phyloP scores from a whole-genome alignment of 2,113 vertebrate genomes.

The Cranoglanis bouderius region DNA sequence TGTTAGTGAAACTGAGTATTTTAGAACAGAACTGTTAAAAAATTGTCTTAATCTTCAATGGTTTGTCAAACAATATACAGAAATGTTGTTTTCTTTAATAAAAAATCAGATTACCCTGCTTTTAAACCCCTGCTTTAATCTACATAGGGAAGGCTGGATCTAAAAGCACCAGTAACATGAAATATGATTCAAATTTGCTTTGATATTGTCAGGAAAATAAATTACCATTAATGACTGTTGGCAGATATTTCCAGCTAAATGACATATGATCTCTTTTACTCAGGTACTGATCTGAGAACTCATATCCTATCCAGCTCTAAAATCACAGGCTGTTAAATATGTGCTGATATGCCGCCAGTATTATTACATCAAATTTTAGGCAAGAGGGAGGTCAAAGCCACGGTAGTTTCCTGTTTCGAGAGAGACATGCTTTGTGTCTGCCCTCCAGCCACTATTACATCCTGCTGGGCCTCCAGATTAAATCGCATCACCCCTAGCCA shows the following conservation, averaged over 20 bases:
- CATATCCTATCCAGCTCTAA: constrained; percentile 64
- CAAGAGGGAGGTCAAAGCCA: constrained; percentile 73
- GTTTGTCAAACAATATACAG: not conserved
- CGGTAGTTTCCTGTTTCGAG: constrained; percentile 78
- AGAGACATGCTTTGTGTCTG: constrained; percentile 74
- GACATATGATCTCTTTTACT: constrained; percentile 42
- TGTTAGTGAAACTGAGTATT: not conserved
- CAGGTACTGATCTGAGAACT: constrained; percentile 58
- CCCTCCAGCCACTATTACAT: constrained; percentile 82
- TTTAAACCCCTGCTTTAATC: not conserved
- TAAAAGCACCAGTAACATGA: constrained; percentile 22
- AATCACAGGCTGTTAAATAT: constrained; percentile 74
- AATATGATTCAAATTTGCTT: constrained; percentile 35
- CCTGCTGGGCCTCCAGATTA: constrained; percentile 77
- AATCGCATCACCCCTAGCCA: constrained; percentile 79
- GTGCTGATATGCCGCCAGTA: constrained; percentile 77
- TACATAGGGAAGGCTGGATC: not conserved
- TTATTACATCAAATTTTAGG: constrained; percentile 78
- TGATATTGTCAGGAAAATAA: constrained; percentile 28
- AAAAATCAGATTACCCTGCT: not conserved
- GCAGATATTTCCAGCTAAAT: constrained; percentile 31
- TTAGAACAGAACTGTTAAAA: not conserved
- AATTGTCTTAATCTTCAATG: not conserved
- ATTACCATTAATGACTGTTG: constrained; percentile 28
- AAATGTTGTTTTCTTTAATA: not conserved